A percentile compares a stretch with the other conserved stretches of the same genome.
These are phyloP conservation scores for mouse (Mus musculus) DNA, from an alignment of 2,113 vertebrate genomes.

Conservation along the genomic window DNA sequence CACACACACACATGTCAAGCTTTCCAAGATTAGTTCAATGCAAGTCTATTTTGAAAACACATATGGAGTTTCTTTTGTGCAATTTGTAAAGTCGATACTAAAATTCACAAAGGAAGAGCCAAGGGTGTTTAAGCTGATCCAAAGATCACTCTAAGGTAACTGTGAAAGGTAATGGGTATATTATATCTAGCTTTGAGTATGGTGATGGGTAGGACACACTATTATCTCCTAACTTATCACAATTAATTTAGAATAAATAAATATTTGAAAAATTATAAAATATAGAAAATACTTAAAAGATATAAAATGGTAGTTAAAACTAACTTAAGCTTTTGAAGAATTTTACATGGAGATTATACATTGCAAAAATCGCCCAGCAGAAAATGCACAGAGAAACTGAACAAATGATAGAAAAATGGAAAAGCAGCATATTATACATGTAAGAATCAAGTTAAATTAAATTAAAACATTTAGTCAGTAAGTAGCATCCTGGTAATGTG, in stretches of 20 bases:
- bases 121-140: background rate
- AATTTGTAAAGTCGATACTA: background rate
- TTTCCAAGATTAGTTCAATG: background rate
- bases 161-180: too few species aligned
- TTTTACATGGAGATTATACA: background rate
- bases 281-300: slow-evolving; percentile 13
- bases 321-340: background rate
- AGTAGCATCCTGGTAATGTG: background rate
- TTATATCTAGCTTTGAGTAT: background rate
- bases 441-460: background rate
- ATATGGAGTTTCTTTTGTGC: background rate
- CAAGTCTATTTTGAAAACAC: background rate
- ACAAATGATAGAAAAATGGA: background rate
- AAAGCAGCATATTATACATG: background rate
- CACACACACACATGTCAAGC: background rate
- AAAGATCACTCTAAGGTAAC: background rate
- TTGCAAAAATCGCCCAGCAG: background rate
- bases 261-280: background rate
- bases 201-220: background rate
- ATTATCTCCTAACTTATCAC: background rate
- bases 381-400: background rate
- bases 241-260: background rate
- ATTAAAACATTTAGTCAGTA: background rate
- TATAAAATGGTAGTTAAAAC: background rate
- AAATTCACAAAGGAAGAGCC: background rate